Evolutionary conservation across 1,140 invertebrate genomes (phyloP), one percentile per base, ranked within the genome.

Genomic region (Brevipalpus yothersi): DNA sequence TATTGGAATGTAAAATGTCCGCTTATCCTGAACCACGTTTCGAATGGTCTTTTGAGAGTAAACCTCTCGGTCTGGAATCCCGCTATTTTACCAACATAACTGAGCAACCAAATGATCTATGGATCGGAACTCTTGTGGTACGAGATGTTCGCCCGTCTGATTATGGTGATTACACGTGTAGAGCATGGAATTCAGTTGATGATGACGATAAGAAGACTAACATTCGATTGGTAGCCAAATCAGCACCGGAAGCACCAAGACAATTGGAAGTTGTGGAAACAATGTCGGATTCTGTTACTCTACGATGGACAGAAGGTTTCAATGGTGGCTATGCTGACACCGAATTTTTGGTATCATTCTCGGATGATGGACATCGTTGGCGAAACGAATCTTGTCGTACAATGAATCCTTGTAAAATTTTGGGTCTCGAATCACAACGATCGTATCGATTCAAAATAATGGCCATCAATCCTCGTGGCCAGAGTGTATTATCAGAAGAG

Each of bases 1-100:
- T 85, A 68, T 81, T 93, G 11, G 76, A 82, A 3, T 93, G 89
- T 69, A 79, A 82, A 67, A 85, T 92, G 3, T 84, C 89, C 68
- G 86, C 88, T 0, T 92, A 86, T 71, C 89, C 88, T 0, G 82
- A 84, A 66, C 86, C 87, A 0, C 83, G 86, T 66, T 91, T 92
- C 69, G 84, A 90, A 65, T 93, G 88, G 88, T 85, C 78, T 63
- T 88, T 79, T 63, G 83, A 84, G 56, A 60, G 62, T 8, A 58
- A 61, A 45, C 56, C 80, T 62, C 81, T 81, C 1, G 74, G 75
- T 1, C 83, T 86, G 64, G 83, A 53, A 81, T 0, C 83, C 85
- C 66, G 40, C 31, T 91, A 90, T 68, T 80, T 85, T 61, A 84
- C 86, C 1, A 84, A 81, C 53, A 81, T 83, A 0, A 84, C 78